Evolutionary conservation across 2,888 invertebrate species (phyloP), one percentile per base, ranked within the genome.

Genomic region (Drosophila fungiperda): DNA sequence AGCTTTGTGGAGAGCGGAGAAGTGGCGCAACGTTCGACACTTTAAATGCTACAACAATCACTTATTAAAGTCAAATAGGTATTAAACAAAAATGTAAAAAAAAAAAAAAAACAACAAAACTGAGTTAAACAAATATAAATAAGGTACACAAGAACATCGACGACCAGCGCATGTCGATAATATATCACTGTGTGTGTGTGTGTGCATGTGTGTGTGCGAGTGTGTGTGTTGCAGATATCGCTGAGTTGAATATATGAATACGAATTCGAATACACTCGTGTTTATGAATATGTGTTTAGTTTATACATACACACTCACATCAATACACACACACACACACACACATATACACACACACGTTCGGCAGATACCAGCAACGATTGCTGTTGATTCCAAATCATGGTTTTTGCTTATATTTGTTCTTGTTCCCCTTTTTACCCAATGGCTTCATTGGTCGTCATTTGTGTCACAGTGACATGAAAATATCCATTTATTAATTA

Each of bases 21-120:
- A 71, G 82, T 76, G 87, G 86, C 83, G 77, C 87, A 86, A 83
- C 79, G 75, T 61, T 75, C 75, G 84, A 80, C 76, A 85, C 90
- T 89, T 85, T 89, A 87, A 90, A 83, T 77, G 82, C 77, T 74
- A 83, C 86, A 89, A 89, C 91, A 90, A 91, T 91, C 90, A 87
- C 82, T 91, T 91, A 91, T 91, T 90, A 88, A 90, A 91, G 90
- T 91, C 87, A 88, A 92, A 91, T 86, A 85, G 88, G 83, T 89
- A 90, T 91, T 92, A 87, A 92, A 91, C 86, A 87, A 89, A 90
- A 77, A 83, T 76, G 61, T 68, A 74, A 40, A 68, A 72, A 80
- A 68, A 69, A 76, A 55, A 15, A 23, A 76, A 57, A 76, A 57
- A 26, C 3, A 26, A 23, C 15, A 76, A 57, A 79, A 75, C 57